Conservation (phyloP, 1,140 invertebrate genomes). For the Psilanteris sp. region DNA sequence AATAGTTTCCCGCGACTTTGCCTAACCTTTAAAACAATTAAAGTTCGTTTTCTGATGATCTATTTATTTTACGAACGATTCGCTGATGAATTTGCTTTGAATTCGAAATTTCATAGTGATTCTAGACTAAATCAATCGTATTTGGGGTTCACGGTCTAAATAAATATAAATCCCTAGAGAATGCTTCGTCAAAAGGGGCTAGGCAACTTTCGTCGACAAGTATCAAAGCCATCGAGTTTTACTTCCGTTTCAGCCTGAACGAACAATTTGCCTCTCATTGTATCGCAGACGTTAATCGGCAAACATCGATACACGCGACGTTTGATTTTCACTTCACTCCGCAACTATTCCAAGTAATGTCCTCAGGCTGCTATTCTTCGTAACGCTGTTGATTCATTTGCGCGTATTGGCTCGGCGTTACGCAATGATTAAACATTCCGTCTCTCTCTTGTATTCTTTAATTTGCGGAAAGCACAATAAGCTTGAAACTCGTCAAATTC, state of each 20-base stretch:
- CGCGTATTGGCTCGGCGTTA: slow-evolving; percentile 17
- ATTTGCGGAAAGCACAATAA: slow-evolving; percentile 9
- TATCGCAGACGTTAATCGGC: slow-evolving; percentile 48
- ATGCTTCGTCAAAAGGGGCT: slow-evolving; percentile 22
- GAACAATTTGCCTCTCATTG: slow-evolving; percentile 49
- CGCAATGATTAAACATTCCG: slow-evolving; percentile 29
- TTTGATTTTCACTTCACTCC: slow-evolving; percentile 53
- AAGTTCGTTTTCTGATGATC: slow-evolving; percentile 3
- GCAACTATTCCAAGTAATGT: slow-evolving; percentile 27
- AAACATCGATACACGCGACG: slow-evolving; percentile 51
- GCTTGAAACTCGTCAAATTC: slow-evolving; percentile 12
- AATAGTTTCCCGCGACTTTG: too few species aligned
- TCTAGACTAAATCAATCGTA: slow-evolving; percentile 15
- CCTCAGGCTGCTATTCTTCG: slow-evolving; percentile 42
- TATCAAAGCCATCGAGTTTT: slow-evolving; percentile 28
- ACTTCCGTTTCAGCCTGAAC: slow-evolving; percentile 36
- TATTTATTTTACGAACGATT: slow-evolving; percentile 9
- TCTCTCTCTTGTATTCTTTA: background rate
- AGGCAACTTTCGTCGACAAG: slow-evolving; percentile 21
- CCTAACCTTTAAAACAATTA: background rate
- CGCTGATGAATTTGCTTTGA: background rate
- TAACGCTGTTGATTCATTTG: slow-evolving; percentile 28
- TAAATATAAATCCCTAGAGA: slow-evolving; percentile 17
- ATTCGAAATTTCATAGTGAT: slow-evolving; percentile 1
- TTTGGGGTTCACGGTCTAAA: slow-evolving; percentile 21